Evolutionary conservation across 2,888 invertebrate species (phyloP).

Genomic region (Craniophora ligustri): DNA sequence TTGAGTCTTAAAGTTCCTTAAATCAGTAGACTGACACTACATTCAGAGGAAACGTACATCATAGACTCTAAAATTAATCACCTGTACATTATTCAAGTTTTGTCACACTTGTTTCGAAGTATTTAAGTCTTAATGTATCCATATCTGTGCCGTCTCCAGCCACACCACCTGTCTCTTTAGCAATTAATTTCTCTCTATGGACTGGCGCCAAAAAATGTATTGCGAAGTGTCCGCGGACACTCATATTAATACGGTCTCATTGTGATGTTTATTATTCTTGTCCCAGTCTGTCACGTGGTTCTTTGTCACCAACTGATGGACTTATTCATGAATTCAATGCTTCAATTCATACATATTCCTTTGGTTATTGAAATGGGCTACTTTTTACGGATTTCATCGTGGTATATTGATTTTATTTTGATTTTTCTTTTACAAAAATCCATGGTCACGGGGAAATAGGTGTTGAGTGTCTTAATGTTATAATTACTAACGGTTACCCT

Average conservation of each 20-base stretch:
- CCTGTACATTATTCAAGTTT: slow-evolving; percentile 11
- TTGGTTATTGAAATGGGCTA: too few relatives aligned
- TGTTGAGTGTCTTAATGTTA: too few relatives aligned
- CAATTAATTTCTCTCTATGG: slow-evolving; percentile 58
- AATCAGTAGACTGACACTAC: too few relatives aligned
- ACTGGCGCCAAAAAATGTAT: slow-evolving; percentile 59
- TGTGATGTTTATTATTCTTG: slow-evolving; percentile 42
- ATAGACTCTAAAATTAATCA: slow-evolving; percentile 11
- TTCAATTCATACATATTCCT: slow-evolving; percentile 31
- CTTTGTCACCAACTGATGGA: slow-evolving; percentile 23
- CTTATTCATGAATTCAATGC: slow-evolving; percentile 31
- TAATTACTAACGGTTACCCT: too few relatives aligned
- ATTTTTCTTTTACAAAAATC: too few relatives aligned
- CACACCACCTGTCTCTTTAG: slow-evolving; percentile 49
- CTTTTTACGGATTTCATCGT: too few relatives aligned
- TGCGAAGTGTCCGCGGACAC: slow-evolving; percentile 33
- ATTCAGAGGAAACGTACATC: background rate
- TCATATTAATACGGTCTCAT: slow-evolving; percentile 44
- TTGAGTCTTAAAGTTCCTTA: too few relatives aligned
- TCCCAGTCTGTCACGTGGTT: slow-evolving; percentile 34
- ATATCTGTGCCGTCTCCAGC: slow-evolving; percentile 37
- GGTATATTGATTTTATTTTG: too few relatives aligned
- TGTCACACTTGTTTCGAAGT: slow-evolving; percentile 16
- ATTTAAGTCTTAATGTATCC: slow-evolving; percentile 23
- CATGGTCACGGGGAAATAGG: too few relatives aligned